Percentiles rank a stretch among this genome's conserved stretches.
phyloP scores from a whole-genome alignment of 2,113 vertebrate genomes.

The Odontesthes bonariensis region DNA sequence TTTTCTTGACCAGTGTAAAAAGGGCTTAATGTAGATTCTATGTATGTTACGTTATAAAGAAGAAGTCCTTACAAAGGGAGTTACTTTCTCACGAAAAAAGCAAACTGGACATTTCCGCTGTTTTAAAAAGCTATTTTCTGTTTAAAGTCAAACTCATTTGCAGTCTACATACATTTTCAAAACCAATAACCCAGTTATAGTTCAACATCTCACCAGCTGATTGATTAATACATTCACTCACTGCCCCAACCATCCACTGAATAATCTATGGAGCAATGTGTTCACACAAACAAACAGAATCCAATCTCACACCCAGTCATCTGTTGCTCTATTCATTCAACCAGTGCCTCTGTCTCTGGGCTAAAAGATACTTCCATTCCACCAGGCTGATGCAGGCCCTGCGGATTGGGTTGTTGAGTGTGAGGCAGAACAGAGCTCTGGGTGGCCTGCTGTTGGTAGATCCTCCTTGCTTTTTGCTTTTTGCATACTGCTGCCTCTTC shows the following conservation, averaged over 20 bases:
- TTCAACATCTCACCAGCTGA: background rate
- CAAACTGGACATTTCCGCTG: background rate
- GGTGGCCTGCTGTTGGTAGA: conserved; percentile 93
- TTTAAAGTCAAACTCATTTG: background rate
- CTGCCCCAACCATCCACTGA: background rate
- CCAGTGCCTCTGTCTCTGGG: background rate
- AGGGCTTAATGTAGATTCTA: no score
- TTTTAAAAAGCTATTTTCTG: background rate
- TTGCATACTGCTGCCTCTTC: conserved; percentile 98
- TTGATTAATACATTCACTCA: background rate
- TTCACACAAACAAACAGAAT: background rate
- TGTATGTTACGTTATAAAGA: no score
- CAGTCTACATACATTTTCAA: background rate
- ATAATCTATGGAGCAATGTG: conserved; percentile 7
- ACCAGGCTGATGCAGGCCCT: conserved; percentile 99
- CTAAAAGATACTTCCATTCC: conserved; percentile 99
- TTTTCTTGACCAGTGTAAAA: no score
- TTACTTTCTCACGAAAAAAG: no score
- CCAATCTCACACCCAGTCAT: conserved; percentile 3
- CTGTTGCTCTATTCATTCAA: background rate
- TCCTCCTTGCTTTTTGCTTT: conserved; percentile 98
- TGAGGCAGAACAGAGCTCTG: conserved; percentile 97
- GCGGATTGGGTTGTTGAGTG: conserved; percentile 98
- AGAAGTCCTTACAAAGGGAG: no score
- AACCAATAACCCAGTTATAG: background rate